Evolutionary conservation across 2,797 vertebrate genomes (phyloP).

Genomic region (Notoglanidium macrostoma): DNA sequence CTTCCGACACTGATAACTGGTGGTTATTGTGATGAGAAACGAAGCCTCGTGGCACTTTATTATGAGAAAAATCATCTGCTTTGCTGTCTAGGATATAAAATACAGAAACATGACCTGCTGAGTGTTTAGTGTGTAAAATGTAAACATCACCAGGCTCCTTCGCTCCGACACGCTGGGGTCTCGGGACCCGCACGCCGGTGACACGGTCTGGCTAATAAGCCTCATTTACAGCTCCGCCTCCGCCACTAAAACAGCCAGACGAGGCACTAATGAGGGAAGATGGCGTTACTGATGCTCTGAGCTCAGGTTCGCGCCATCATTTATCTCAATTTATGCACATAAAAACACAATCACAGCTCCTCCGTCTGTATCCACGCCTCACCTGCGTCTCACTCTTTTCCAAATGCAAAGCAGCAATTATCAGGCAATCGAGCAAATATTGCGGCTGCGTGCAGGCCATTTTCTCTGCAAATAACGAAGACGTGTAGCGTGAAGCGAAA

Average conservation of each 20-base stretch:
- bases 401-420: constrained; percentile 27
- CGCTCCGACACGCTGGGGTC: constrained; percentile 11
- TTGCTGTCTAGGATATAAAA: not conserved
- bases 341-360: constrained; percentile 40
- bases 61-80: not conserved
- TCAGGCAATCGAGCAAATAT: constrained; percentile 9
- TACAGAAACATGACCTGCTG: not conserved
- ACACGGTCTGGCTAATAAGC: constrained; percentile 63
- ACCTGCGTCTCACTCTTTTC: constrained; percentile 18
- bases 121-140: constrained; percentile 7
- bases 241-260: constrained; percentile 62
- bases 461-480: constrained; percentile 6
- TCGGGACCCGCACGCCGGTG: constrained; percentile 53
- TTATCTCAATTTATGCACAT: constrained; percentile 62
- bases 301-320: constrained; percentile 64
- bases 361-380: constrained; percentile 13
- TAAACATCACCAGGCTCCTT: not conserved
- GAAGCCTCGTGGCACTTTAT: not conserved
- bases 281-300: constrained; percentile 55
- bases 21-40: not conserved
- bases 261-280: constrained; percentile 70
- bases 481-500: not conserved
- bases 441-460: not conserved
- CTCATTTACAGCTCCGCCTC: constrained; percentile 67
- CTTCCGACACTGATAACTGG: not conserved